Evolutionary conservation across 2,888 invertebrate genomes (phyloP), one percentile per base, ranked within the genome.

Genomic region (Acrocyrtus sp.): DNA sequence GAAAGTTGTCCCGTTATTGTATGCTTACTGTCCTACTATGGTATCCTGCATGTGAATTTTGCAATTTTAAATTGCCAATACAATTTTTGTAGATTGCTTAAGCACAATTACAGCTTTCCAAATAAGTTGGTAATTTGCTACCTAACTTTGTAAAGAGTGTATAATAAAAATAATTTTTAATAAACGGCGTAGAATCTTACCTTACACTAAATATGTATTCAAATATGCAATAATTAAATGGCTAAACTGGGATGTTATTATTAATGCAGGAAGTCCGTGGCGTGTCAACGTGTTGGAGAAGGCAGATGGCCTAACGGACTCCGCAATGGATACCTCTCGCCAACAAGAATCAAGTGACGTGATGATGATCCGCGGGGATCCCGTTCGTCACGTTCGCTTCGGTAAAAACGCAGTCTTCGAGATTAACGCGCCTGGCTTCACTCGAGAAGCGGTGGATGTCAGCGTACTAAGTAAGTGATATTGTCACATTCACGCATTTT

Each of bases 191-290:
- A n/a, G n/a, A n/a, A n/a, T n/a, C n/a, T n/a, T n/a, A n/a, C n/a
- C n/a, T n/a, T n/a, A n/a, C n/a, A n/a, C n/a, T n/a, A n/a, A n/a
- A n/a, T n/a, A n/a, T n/a, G n/a, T n/a, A n/a, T n/a, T n/a, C n/a
- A n/a, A n/a, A n/a, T n/a, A n/a, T n/a, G n/a, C n/a, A n/a, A n/a
- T n/a, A n/a, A n/a, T n/a, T n/a, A n/a, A n/a, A n/a, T n/a, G n/a
- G n/a, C n/a, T n/a, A n/a, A n/a, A n/a, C n/a, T n/a, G n/a, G n/a
- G 50, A 26, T 43, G 58, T 80, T n/a, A n/a, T n/a, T n/a, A 61
- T 75, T 86, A n/a, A n/a, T 86, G 62, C 86, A 95, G 95, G 95
- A 82, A 96, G 95, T 86, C 96, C 96, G 87, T 96, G 96, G 96
- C 91, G 90, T 87, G 93, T 96, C 83, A 91, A 92, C 86, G 93